These are phyloP conservation scores for Sminthurides aquaticus DNA, from an alignment of 2,888 invertebrate species.

Conservation along the genomic window DNA sequence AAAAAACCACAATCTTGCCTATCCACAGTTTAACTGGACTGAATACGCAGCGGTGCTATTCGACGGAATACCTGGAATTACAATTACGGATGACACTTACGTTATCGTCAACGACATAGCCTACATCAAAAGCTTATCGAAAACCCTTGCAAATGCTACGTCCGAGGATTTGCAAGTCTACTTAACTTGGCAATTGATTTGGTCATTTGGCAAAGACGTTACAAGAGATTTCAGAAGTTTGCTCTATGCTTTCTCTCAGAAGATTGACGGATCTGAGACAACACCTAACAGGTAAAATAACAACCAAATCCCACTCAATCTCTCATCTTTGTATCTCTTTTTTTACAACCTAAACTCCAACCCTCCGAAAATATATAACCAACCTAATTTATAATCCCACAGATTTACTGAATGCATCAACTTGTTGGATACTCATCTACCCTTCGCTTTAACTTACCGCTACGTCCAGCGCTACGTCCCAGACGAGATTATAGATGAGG, in stretches of 20 bases:
- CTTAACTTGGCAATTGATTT: slow-evolving; percentile 40
- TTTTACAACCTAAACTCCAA: too few species aligned
- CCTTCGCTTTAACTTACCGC: slow-evolving; percentile 40
- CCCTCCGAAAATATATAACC: too few species aligned
- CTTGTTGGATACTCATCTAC: slow-evolving; percentile 36
- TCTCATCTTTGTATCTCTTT: neutral
- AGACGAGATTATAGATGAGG: slow-evolving; percentile 35
- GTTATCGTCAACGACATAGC: slow-evolving; percentile 39
- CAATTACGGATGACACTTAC: slow-evolving; percentile 29
- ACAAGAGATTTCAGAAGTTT: slow-evolving; percentile 36
- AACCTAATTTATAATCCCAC: slow-evolving; percentile 5
- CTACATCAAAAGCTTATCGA: slow-evolving; percentile 33
- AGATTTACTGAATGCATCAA: slow-evolving; percentile 40
- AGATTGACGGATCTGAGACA: slow-evolving; percentile 38
- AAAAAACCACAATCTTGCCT: too few species aligned
- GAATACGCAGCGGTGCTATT: slow-evolving; percentile 37
- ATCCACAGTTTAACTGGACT: slow-evolving; percentile 43
- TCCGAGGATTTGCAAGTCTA: slow-evolving; percentile 35
- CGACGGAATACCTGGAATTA: slow-evolving; percentile 27
- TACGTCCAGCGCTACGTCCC: slow-evolving; percentile 37
- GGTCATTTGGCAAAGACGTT: slow-evolving; percentile 41
- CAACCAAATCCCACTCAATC: neutral
- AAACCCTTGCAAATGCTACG: slow-evolving; percentile 28
- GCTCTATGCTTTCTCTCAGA: slow-evolving; percentile 31
- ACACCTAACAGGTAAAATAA: slow-evolving; percentile 33